A percentile compares a stretch with the other conserved stretches of the same genome.
phyloP scores from a whole-genome alignment of 2,888 invertebrate genomes.

The Ennomos erosarius region DNA sequence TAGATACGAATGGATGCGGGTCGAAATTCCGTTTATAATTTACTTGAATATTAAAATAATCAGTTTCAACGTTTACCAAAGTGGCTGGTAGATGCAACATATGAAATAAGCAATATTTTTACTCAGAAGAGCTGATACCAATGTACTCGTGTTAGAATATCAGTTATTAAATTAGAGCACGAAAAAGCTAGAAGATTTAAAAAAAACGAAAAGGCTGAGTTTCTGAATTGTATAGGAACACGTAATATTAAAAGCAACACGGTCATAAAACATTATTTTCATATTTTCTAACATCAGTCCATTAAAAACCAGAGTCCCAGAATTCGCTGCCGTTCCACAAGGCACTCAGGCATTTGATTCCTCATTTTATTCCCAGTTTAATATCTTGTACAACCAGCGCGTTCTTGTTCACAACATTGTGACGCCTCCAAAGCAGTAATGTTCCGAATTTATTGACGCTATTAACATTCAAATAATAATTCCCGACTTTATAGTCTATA shows the following conservation, averaged over 20 bases:
- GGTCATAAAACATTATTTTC: constrained; percentile 14
- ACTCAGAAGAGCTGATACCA: too few relatives aligned
- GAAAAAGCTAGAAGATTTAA: too few relatives aligned
- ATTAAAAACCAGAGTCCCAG: constrained; percentile 16
- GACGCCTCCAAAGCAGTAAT: constrained; percentile 56
- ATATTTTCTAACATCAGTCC: constrained; percentile 11
- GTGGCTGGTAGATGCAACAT: too few relatives aligned
- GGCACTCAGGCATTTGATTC: constrained; percentile 33
- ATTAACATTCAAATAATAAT: constrained; percentile 81
- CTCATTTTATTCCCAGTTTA: constrained; percentile 27
- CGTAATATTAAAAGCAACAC: background rate
- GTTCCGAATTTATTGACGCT: constrained; percentile 70
- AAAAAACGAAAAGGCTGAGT: too few relatives aligned
- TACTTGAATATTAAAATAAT: too few relatives aligned
- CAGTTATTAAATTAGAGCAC: too few relatives aligned
- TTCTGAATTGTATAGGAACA: too few relatives aligned
- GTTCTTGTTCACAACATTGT: constrained; percentile 53
- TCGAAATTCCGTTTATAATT: too few relatives aligned
- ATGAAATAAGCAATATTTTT: too few relatives aligned
- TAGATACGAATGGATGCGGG: too few relatives aligned
- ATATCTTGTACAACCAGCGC: constrained; percentile 33
- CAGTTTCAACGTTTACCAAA: too few relatives aligned
- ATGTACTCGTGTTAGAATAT: too few relatives aligned
- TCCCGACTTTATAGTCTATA: constrained; percentile 75
- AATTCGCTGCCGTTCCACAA: constrained; percentile 21